phyloP scores from a whole-genome alignment of 1,140 invertebrate genomes.

The Batillaria attramentaria region DNA sequence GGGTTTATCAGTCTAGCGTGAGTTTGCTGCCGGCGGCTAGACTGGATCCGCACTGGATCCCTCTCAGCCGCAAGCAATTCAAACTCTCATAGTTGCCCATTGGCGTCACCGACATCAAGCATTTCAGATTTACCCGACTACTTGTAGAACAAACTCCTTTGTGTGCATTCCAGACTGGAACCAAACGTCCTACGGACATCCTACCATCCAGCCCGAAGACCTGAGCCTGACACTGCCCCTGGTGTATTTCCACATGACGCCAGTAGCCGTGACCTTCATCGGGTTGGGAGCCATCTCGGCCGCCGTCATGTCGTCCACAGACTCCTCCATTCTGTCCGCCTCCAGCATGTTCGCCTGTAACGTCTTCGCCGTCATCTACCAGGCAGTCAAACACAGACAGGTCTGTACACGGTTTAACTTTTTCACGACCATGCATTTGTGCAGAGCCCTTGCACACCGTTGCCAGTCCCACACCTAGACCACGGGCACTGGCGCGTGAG shows the following conservation, averaged over 20 bases:
- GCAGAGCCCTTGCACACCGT: too few relatives aligned
- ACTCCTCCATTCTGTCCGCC: constrained; percentile 95
- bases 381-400: not conserved
- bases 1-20: not conserved
- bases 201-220: constrained; percentile 74
- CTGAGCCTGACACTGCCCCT: constrained; percentile 95
- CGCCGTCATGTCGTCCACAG: constrained; percentile 98
- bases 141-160: not conserved
- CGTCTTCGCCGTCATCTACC: constrained; percentile 76
- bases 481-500: too few relatives aligned
- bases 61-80: not conserved
- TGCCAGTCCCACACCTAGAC: too few relatives aligned
- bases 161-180: constrained; percentile 41
- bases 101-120: too few relatives aligned
- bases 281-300: constrained; percentile 96
- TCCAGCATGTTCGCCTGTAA: constrained; percentile 98
- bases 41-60: not conserved
- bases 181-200: constrained; percentile 34
- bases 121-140: too few relatives aligned
- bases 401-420: constrained; percentile 68
- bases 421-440: too few relatives aligned
- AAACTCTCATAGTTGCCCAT: too few relatives aligned
- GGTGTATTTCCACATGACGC: constrained; percentile 95
- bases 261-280: constrained; percentile 92
- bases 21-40: not conserved